phyloP scores from a whole-genome alignment of 2,888 invertebrate genomes.

The Tetranychus truncatus region DNA sequence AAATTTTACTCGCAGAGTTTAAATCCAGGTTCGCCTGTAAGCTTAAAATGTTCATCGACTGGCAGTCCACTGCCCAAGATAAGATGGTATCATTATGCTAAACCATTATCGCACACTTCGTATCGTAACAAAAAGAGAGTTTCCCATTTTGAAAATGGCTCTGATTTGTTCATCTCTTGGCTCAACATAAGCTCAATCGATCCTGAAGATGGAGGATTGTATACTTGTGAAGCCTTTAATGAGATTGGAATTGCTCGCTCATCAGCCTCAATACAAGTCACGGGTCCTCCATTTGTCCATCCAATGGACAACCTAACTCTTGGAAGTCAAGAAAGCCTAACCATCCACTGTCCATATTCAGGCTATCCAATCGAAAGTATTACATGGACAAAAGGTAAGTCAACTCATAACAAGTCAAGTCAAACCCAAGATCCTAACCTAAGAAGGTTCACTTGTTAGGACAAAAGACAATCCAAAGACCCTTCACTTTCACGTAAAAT shows the following conservation, averaged over 20 bases:
- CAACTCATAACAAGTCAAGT: background rate
- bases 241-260: slow-evolving; percentile 29
- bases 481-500: too few relatives aligned
- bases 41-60: slow-evolving; percentile 29
- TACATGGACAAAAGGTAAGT: slow-evolving; percentile 52
- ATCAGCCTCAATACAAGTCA: slow-evolving; percentile 31
- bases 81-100: slow-evolving; percentile 27
- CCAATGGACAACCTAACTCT: slow-evolving; percentile 43
- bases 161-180: slow-evolving; percentile 33
- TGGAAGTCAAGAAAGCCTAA: slow-evolving; percentile 55
- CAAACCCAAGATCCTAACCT: too few relatives aligned
- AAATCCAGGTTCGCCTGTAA: slow-evolving; percentile 27
- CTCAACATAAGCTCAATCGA: slow-evolving; percentile 33
- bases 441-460: too few relatives aligned
- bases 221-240: slow-evolving; percentile 32
- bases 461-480: too few relatives aligned
- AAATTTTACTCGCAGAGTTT: slow-evolving; percentile 25
- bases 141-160: slow-evolving; percentile 29
- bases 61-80: slow-evolving; percentile 29
- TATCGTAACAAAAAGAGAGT: slow-evolving; percentile 15
- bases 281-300: slow-evolving; percentile 37
- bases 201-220: slow-evolving; percentile 32
- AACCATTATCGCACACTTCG: background rate
- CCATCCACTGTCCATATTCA: slow-evolving; percentile 60
- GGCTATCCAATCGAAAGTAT: slow-evolving; percentile 66